Base-by-base conservation (phyloP, 2,113 vertebrate genomes). In the Mastomys coucha region DNA sequence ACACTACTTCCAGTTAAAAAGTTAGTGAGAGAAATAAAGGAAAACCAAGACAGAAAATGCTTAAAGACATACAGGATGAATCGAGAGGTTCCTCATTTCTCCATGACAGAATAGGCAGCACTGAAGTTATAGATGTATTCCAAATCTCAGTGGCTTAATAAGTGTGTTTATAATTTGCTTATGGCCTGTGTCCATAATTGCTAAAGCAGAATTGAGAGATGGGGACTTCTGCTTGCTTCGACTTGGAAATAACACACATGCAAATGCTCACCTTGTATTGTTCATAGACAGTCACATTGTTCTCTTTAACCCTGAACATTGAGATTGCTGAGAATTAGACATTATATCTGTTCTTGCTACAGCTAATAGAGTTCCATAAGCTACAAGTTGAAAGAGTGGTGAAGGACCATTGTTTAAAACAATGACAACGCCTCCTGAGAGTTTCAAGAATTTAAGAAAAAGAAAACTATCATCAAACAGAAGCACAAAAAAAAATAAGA, bases 361-460 rank as follows among this genome's bases (percentile, higher is more conserved):
- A 39, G n/a, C 4, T 67, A 89, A 65, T 9, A 19, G 4, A 67
- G 12, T 69, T 69, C 13, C 31, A 86, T 16, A 85, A 42, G 1
- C 28, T 70, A 60, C 26, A 88, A 81, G 8, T 36, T 0, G 0
- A 91, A 77, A 91, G 28, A 80, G 72, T 84, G 42, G 49, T 67
- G 1, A 92, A 73, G 17, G 49, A 42, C 2, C 51, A 65, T 1
- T 33, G 90, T 49, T 78, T 53, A 80, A 90, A 92, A 69, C 12
- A 88, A 91, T 22, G 13, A 89, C 24, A 90, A 91, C 11, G 26
- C 39, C 63, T 9, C 8, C 33, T 58, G 42, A 96, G 5, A 75
- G 70, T 56, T 88, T 93, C 5, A 92, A 85, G 39, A 96, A 93
- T 3, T 20, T 9, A 82, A 86, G 36, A 81, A 82, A 95, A 53